Base-by-base conservation (phyloP, 2,113 vertebrate genomes). In the Blennius ocellaris region DNA sequence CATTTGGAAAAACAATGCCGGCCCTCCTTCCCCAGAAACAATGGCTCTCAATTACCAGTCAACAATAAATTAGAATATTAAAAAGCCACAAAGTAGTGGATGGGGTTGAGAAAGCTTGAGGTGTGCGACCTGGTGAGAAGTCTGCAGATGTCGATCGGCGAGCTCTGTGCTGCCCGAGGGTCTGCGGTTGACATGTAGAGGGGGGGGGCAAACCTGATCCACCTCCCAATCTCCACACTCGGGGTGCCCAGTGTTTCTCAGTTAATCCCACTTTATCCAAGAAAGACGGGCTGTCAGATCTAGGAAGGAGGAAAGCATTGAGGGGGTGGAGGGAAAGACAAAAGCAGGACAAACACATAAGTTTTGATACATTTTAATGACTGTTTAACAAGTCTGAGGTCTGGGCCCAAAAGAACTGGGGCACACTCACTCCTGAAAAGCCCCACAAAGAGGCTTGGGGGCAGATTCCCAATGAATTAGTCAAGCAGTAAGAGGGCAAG, bases 251-350 rank as follows among this genome's bases (percentile, higher is more conserved):
- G 2, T 51, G 39, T 40, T 56, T 50, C 62, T 8, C 74, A 30
- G 50, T 89, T 94, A 95, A 94, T 95, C 94, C 95, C 95, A 94
- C 87, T 95, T 95, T 82, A 95, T 94, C 95, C 95, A 96, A 53
- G 95, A 95, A 56, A 95, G 94, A 41, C 92, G 94, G 76, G 95
- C 94, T 83, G 94, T 95, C 88, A 95, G 94, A 91, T 96, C 94
- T 96, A 89, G 11, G 80, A 39, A 75, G 52, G 40, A 56, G 65
- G 76, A 30, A 30, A 43, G 14, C 39, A 14, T 3, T 30, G 21
- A 30, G 21, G 21, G 47, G 15, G 75, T 36, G 56, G 56, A 75
- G 39, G 7, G 39, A 67, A 56, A 77, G 51, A 89, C 87, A 87
- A 81, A 93, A 65, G 71, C 67, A 85, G 85, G 78, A 82, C 60